A percentile compares a stretch with the other conserved stretches of the same genome.
phyloP scores from a whole-genome alignment of 2,113 vertebrate species.

The Odobenus rosmarus region DNA sequence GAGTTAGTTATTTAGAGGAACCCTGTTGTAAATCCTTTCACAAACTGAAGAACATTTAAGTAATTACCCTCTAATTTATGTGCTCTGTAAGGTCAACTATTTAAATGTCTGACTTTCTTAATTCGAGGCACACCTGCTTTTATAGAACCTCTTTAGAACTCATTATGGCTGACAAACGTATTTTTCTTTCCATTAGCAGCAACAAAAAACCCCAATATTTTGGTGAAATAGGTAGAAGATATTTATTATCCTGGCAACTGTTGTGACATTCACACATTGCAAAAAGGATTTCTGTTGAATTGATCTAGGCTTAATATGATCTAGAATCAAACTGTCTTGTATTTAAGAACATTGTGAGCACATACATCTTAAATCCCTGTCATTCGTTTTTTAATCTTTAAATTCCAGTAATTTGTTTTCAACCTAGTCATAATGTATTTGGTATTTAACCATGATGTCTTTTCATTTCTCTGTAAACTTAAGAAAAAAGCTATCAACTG shows the following conservation, averaged over 20 bases:
- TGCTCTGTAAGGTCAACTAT: slow-evolving; percentile 73
- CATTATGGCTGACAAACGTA: slow-evolving; percentile 50
- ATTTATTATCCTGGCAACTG: slow-evolving; percentile 27
- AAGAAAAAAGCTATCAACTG: slow-evolving; percentile 54
- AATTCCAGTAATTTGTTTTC: not conserved
- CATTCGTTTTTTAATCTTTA: slow-evolving; percentile 19
- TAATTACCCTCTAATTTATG: slow-evolving; percentile 79
- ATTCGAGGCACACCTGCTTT: slow-evolving; percentile 65
- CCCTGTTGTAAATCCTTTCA: slow-evolving; percentile 75
- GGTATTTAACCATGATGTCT: slow-evolving; percentile 57
- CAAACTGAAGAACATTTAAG: slow-evolving; percentile 77
- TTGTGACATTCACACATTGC: not conserved
- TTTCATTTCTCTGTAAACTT: slow-evolving; percentile 70
- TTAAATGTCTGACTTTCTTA: slow-evolving; percentile 74
- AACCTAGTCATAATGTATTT: slow-evolving; percentile 68
- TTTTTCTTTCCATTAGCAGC: slow-evolving; percentile 55
- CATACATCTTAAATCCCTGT: slow-evolving; percentile 58
- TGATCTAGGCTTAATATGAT: not conserved
- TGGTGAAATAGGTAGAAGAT: slow-evolving; percentile 38
- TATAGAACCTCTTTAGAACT: slow-evolving; percentile 59
- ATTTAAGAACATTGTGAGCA: not conserved
- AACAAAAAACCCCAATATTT: slow-evolving; percentile 24
- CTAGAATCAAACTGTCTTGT: not conserved
- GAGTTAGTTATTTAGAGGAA: slow-evolving; percentile 72
- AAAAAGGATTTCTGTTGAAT: not conserved